phyloP scores from a whole-genome alignment of 2,888 invertebrate genomes.

The Apamea monoglypha region DNA sequence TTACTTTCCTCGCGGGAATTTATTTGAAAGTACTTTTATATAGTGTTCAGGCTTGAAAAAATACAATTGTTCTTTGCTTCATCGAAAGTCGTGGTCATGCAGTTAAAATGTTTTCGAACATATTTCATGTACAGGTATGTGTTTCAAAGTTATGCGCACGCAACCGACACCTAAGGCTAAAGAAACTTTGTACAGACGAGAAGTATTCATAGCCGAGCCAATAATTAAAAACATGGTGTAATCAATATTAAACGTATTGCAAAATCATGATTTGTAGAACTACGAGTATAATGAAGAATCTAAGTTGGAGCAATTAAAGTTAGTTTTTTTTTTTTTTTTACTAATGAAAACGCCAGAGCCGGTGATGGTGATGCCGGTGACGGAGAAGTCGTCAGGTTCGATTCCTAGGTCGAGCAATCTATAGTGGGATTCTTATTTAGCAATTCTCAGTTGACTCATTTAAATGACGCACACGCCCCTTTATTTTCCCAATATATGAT shows the following conservation, averaged over 20 bases:
- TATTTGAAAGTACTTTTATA: conserved; percentile 77
- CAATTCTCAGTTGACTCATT: not conserved
- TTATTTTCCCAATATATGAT: not conserved
- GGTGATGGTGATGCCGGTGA: too few relatives aligned
- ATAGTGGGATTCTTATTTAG: not conserved
- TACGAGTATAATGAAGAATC: not conserved
- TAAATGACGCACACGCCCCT: not conserved
- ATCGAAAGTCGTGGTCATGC: conserved; percentile 54
- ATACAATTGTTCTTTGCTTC: conserved; percentile 57
- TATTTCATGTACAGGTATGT: conserved; percentile 45
- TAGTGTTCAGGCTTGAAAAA: conserved; percentile 62
- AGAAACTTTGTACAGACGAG: conserved; percentile 19
- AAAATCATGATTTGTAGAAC: conserved; percentile 10
- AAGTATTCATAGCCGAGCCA: conserved; percentile 16
- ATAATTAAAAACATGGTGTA: conserved; percentile 29
- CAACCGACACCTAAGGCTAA: conserved; percentile 44
- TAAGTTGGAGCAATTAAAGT: not conserved
- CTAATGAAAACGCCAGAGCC: not conserved
- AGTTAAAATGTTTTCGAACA: conserved; percentile 56
- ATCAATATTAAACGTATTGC: conserved; percentile 19
- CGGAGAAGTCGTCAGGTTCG: not conserved
- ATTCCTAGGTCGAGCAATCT: not conserved
- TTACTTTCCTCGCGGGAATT: conserved; percentile 83
- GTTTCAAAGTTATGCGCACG: conserved; percentile 41
- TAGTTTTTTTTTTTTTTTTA: not conserved